Conservation (phyloP, 1,140 invertebrate genomes). For the Euwallacea fornicatus region DNA sequence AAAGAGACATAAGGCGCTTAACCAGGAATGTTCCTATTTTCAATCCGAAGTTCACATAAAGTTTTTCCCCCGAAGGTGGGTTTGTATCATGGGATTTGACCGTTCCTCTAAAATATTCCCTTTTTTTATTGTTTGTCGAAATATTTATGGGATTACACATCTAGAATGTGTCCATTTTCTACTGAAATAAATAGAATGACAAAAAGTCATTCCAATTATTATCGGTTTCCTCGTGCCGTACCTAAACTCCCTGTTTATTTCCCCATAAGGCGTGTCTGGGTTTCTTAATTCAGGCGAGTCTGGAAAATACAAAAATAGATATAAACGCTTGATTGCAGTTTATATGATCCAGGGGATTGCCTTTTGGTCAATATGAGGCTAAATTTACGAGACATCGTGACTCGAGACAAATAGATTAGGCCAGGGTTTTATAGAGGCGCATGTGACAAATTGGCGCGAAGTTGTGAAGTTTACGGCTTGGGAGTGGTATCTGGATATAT, state of each 20-base stretch:
- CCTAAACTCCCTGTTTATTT: constrained; percentile 12
- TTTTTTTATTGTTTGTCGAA: constrained; percentile 1
- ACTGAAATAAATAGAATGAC: background rate
- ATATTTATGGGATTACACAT: background rate
- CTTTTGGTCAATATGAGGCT: constrained; percentile 38
- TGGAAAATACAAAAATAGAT: constrained; percentile 30
- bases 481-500: no score
- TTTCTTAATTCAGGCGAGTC: constrained; percentile 27
- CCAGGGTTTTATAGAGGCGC: background rate
- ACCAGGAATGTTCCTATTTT: constrained; percentile 19
- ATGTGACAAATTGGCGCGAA: constrained; percentile 1
- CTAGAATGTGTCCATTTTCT: background rate
- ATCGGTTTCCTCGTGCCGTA: background rate
- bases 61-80: constrained; percentile 8
- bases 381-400: constrained; percentile 36
- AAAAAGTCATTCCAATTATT: background rate
- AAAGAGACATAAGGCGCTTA: constrained; percentile 24
- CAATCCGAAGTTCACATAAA: constrained; percentile 25
- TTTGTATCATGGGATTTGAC: constrained; percentile 14
- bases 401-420: constrained; percentile 31
- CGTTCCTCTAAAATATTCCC: background rate
- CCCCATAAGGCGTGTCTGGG: constrained; percentile 14
- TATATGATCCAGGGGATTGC: constrained; percentile 43
- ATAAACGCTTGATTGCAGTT: constrained; percentile 41
- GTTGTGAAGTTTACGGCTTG: no score